phyloP scores from a whole-genome alignment of 2,797 vertebrate species.

The Pteronotus mesoamericanus region DNA sequence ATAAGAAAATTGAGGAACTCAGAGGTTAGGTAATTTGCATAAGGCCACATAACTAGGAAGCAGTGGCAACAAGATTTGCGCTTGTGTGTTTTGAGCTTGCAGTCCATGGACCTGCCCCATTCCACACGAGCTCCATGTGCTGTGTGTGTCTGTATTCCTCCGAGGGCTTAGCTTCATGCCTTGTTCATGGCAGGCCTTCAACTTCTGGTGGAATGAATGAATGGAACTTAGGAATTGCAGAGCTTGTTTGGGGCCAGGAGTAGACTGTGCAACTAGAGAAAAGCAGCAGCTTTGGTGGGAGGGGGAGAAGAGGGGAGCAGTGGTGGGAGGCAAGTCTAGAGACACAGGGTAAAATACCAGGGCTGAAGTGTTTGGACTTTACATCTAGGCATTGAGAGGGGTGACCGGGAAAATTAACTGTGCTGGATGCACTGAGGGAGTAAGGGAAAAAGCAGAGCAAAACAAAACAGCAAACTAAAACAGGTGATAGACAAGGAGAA shows the following conservation, averaged over 20 bases:
- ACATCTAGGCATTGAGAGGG: not conserved
- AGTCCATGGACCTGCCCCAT: rapidly evolving
- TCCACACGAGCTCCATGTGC: rapidly evolving
- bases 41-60: not conserved
- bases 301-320: too few species aligned
- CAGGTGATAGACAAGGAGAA: not conserved
- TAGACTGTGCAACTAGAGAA: rapidly evolving
- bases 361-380: too few species aligned
- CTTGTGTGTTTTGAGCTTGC: not conserved
- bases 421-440: not conserved
- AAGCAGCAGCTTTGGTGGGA: not conserved
- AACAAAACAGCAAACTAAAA: not conserved
- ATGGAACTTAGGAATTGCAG: not conserved
- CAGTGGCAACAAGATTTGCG: not conserved
- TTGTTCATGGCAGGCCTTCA: not conserved
- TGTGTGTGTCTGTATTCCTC: not conserved
- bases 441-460: not conserved
- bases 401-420: too few species aligned
- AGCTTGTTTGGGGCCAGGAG: not conserved
- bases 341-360: rapidly evolving
- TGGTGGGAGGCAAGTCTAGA: not conserved
- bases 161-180: not conserved
- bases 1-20: not conserved
- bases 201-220: not conserved
- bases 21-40: not conserved